A percentile compares a stretch with the other conserved stretches of the same genome.
phyloP scores from a whole-genome alignment of 2,797 vertebrate species.

The Pseudocheirus occidentalis region DNA sequence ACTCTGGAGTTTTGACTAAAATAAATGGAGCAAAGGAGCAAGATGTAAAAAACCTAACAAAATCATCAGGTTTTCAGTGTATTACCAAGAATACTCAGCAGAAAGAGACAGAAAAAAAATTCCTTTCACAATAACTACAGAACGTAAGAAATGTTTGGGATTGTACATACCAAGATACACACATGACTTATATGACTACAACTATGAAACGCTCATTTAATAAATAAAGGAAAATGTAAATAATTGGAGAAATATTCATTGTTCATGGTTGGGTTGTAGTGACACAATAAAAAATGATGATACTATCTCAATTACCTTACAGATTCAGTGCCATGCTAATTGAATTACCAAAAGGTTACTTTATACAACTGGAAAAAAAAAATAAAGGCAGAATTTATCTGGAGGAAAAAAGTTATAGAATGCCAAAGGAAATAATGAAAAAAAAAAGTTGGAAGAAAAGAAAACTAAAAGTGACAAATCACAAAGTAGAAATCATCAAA shows the following conservation, averaged over 20 bases:
- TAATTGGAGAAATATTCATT: no score
- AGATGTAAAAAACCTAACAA: no score
- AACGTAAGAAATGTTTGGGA: neutral
- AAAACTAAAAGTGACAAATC: neutral
- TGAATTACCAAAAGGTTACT: neutral
- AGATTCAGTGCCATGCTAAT: neutral
- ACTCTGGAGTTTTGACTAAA: no score
- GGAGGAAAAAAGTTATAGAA: neutral
- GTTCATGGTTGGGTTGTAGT: neutral
- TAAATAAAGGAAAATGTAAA: neutral
- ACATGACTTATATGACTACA: neutral
- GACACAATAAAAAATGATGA: neutral
- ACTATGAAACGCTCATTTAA: neutral
- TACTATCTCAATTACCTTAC: neutral
- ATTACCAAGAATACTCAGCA: no score
- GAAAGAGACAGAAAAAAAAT: neutral
- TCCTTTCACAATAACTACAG: neutral
- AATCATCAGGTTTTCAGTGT: no score
- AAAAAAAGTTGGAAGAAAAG: neutral
- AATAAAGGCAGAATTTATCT: neutral
- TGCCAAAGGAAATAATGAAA: neutral
- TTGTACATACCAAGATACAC: neutral
- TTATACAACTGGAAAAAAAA: neutral
- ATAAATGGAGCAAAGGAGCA: no score
- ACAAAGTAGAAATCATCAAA: neutral